A percentile compares a stretch with the other conserved stretches of the same genome.
Evolutionary conservation across 1,140 invertebrate species (phyloP).

Genomic region (Ceratina calcarata): DNA sequence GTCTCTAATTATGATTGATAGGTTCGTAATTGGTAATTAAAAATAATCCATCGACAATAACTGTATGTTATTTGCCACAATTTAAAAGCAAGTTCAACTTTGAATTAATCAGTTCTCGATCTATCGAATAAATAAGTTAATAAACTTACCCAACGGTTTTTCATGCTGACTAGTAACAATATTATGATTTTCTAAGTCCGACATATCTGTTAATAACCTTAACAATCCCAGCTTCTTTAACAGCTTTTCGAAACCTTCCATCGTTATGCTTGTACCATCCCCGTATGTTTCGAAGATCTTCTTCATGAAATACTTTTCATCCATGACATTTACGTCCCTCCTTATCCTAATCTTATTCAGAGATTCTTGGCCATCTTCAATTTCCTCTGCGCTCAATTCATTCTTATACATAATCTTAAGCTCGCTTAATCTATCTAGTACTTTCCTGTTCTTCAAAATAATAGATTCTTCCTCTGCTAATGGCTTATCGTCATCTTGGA

Average conservation of each 20-base stretch:
- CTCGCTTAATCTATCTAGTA: conserved; percentile 68
- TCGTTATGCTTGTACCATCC: conserved; percentile 83
- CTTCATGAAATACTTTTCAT: conserved; percentile 74
- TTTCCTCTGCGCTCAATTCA: conserved; percentile 16
- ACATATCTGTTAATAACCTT: conserved; percentile 77
- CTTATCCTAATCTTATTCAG: conserved; percentile 51
- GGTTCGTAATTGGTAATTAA: conserved; percentile 42
- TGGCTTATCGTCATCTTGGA: not conserved
- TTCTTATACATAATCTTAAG: conserved; percentile 39
- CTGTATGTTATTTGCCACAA: not conserved
- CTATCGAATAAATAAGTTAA: not conserved
- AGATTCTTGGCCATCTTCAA: conserved; percentile 23
- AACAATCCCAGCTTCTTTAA: conserved; percentile 83
- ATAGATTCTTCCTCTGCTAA: conserved; percentile 1
- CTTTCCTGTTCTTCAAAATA: conserved; percentile 57
- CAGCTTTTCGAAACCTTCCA: conserved; percentile 85
- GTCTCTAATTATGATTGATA: conserved; percentile 45
- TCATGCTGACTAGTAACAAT: conserved; percentile 59
- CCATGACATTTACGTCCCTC: conserved; percentile 60
- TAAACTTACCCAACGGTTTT: conserved; percentile 58
- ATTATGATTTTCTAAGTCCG: conserved; percentile 47
- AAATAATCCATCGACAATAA: not conserved
- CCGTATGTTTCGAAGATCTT: conserved; percentile 81
- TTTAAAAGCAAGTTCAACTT: not conserved
- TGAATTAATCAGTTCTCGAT: not conserved